Base-by-base conservation (phyloP, 1,140 invertebrate species). In the Drosophila mauritiana region DNA sequence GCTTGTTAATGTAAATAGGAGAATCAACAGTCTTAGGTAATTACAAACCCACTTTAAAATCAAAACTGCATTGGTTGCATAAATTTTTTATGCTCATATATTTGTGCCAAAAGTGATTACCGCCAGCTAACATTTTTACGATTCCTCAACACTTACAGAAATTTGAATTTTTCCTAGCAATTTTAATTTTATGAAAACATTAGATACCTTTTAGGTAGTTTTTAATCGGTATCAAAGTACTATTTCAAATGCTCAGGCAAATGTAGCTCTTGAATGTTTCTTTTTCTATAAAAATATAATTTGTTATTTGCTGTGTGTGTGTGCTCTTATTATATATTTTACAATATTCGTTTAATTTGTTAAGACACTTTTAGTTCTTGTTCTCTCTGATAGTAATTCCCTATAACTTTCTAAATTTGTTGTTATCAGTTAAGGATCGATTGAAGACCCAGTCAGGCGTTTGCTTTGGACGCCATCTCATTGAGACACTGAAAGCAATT, bases 321-420 rank as follows among this genome's bases (percentile, higher is more conserved):
- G 34, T 40, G 37, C 37, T 25, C 63, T 48, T 70, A 49, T 31
- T 31, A 69, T n/a, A 37, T 57, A 70, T 49, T 57, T 70, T 49
- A 57, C 67, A 69, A 69, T 70, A 70, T 70, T 70, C 64, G 64
- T 70, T 70, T 42, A 55, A 49, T 69, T 70, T 42, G 36, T 70
- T 70, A 70, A 70, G 67, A 70, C 67, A 70, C 64, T 70, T 70
- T 70, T 56, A 69, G 67, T 70, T 48, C 65, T 69, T 70, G 64
- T 56, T 70, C 64, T 48, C 51, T 48, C 36, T 34, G 64, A 27
- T 42, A 46, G 36, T 11, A 46, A 53, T 22, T 46, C 5, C 13
- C 61, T 68, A 68, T 36, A 37, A 34, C 5, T 11, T 42, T 54
- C 27, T 70, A 49, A 37, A 48, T 49, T 68, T 70, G 25, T 70